Base-by-base conservation (phyloP, 2,888 invertebrate species). In the Epirrhoe tristata region DNA sequence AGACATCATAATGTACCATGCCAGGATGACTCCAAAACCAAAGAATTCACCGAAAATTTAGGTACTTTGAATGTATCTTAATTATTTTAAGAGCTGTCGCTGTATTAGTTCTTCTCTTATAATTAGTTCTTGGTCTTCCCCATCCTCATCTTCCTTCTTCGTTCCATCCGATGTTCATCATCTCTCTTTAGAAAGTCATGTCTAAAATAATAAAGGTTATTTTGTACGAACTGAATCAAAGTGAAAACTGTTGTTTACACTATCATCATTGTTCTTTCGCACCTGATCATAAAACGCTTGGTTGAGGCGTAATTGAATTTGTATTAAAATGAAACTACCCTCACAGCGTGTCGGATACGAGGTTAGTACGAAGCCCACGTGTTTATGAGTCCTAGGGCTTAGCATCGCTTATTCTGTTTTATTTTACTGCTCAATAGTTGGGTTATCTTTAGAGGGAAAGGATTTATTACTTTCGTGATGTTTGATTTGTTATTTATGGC, bases 251-350 rank as follows among this genome's bases (percentile, higher is more conserved):
- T 12, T 8, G 39, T 39, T 39, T 39, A 39, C 6, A 32, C 32
- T 3, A 32, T 39, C 39, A 74, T 71, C 75, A 75, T 76, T 72
- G 70, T 74, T 71, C 74, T 74, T 76, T 76, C 77, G 74, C 74
- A 75, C 72, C 74, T 75, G 73, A 77, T 74, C 73, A 71, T 73
- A 71, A 77, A 67, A 61, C 57, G 67, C 61, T 60, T 71, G 76
- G 66, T 72, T 69, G 68, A 62, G 66, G 55, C 59, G 67, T 66
- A 64, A 73, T 69, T 72, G 72, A 75, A 73, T 69, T 67, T 66
- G 69, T 72, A 70, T 75, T 60, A 60, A 60, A 65, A 65, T 71
- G 69, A 70, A 73, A 66, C 70, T 69, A 73, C 68, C 68, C 66
- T 65, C 31, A 16, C 53, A 50, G 7, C 32, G 58, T 32, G 31